Conservation (phyloP, 2,797 vertebrate genomes). For the Vespertilio murinus region DNA sequence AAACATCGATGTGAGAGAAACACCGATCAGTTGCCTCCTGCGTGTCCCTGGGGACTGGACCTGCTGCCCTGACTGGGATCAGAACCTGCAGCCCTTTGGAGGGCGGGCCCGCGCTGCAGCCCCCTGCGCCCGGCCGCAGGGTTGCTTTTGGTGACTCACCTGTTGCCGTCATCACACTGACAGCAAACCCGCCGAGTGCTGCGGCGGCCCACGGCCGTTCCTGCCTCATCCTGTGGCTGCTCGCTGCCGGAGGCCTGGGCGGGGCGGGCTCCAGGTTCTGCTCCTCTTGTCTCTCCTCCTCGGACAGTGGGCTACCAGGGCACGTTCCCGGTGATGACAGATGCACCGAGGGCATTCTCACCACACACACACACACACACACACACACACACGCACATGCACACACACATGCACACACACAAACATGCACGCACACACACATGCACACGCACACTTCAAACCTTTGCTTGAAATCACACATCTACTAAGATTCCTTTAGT, state of each 20-base stretch:
- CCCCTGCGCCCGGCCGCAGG: not conserved
- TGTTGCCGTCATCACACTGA: not conserved
- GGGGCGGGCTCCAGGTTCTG: not conserved
- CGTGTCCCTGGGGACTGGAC: too few relatives aligned
- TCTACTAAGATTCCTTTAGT: not conserved
- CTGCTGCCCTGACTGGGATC: too few relatives aligned
- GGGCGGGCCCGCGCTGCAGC: too few relatives aligned
- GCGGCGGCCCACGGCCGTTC: not conserved
- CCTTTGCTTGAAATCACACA: not conserved
- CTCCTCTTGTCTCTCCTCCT: not conserved
- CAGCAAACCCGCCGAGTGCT: not conserved
- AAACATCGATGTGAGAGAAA: too few relatives aligned
- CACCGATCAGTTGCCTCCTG: too few relatives aligned
- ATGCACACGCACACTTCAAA: not conserved
- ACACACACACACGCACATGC: not conserved
- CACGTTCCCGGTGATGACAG: not conserved
- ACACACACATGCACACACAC: too few relatives aligned
- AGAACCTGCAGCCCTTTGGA: too few relatives aligned
- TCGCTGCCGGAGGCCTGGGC: not conserved
- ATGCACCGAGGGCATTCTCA: not conserved
- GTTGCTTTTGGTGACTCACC: constrained; percentile 27
- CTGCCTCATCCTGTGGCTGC: not conserved
- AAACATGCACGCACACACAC: too few relatives aligned
- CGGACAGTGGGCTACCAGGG: not conserved
- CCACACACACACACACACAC: not conserved